These are phyloP conservation scores for Aricia artaxerxes DNA, from an alignment of 2,888 invertebrate genomes.

Conservation along the genomic window DNA sequence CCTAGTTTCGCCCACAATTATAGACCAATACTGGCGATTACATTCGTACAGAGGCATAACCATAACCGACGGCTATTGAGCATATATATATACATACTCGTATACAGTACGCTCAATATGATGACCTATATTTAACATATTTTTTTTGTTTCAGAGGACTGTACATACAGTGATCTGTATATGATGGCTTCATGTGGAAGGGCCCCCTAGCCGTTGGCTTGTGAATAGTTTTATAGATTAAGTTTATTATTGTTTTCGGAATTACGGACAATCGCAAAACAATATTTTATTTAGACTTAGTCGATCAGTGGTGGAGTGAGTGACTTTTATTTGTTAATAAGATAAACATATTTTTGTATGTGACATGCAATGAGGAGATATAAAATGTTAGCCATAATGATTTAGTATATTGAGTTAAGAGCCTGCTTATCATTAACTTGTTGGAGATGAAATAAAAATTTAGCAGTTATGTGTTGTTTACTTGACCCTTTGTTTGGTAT, in stretches of 20 bases:
- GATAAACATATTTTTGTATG: conserved; percentile 76
- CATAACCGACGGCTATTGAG: too few relatives aligned
- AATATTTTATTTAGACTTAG: conserved; percentile 64
- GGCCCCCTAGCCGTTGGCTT: conserved; percentile 60
- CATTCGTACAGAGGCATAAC: too few relatives aligned
- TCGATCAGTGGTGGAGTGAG: conserved; percentile 66
- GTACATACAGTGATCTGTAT: conserved; percentile 62
- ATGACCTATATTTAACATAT: too few relatives aligned
- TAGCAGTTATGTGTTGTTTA: conserved; percentile 48
- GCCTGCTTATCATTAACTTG: conserved; percentile 75
- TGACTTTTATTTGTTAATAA: conserved; percentile 73
- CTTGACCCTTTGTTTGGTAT: background rate
- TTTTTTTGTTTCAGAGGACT: conserved; percentile 58
- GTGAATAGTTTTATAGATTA: conserved; percentile 64
- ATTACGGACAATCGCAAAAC: conserved; percentile 56
- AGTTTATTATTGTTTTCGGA: conserved; percentile 59
- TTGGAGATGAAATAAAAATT: conserved; percentile 74
- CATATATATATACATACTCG: too few relatives aligned
- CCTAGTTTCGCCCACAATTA: too few relatives aligned
- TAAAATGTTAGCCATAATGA: conserved; percentile 68
- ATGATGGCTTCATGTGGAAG: conserved; percentile 65
- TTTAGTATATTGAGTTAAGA: conserved; percentile 70
- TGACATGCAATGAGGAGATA: conserved; percentile 62
- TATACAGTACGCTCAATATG: too few relatives aligned
- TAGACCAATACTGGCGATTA: too few relatives aligned